Evolutionary conservation across 2,888 invertebrate genomes (phyloP), one percentile per base, ranked within the genome.

Genomic region (Chalcis sispes): DNA sequence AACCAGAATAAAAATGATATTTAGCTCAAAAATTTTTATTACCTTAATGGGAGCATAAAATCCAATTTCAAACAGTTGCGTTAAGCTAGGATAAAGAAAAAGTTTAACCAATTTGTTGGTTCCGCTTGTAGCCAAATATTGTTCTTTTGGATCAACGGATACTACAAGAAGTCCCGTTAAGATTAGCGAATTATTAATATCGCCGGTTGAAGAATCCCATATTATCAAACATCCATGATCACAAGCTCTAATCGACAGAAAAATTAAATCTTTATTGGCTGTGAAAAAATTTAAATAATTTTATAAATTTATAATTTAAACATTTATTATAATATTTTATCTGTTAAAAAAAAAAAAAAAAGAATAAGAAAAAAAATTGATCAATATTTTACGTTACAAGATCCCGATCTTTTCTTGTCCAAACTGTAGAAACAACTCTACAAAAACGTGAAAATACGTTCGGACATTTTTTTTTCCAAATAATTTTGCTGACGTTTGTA

Each of bases 351-450:
- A 4, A 36, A 36, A 36, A 36, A 10, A 36, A 36, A 36, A 36
- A 36, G 36, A 36, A 36, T 36, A 36, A 36, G 10, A 36, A 36
- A 7, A 36, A 36, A 36, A 36, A 36, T 36, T 36, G 36, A 36
- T 36, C 4, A 36, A 36, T 36, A 7, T 36, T 36, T 10, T 69
- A 87, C 87, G 72, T 78, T 8, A 85, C 67, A 7, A 86, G 69
- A 10, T 78, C 75, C 20, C 73, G 56, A 61, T 87, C 85, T 32
- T 79, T 29, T 15, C 79, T 75, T 1, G 81, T 81, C 87, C 87
- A 87, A 36, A 79, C 79, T 1, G 81, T 48, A 32, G 79, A 81
- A 1, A 61, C 65, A 7, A 80, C 75, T 18, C 56, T 36, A 70
- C 82, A 85, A 13, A 20, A 40, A 20, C 13, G 46, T 46, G 52